Base-by-base conservation (phyloP, 1,140 invertebrate species). In the Periplaneta americana region DNA sequence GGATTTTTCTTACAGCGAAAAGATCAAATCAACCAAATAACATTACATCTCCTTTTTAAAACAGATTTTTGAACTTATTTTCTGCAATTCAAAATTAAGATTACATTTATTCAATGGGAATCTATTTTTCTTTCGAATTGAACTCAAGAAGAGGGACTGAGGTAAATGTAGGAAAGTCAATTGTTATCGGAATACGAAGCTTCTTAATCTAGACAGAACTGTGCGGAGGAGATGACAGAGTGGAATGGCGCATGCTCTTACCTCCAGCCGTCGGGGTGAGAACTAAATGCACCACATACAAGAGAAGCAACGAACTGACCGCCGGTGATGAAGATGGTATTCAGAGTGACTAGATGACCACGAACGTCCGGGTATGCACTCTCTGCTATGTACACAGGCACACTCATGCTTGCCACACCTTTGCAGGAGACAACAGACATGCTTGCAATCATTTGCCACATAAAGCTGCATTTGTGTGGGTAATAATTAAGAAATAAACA, bases 371-470 rank as follows among this genome's bases (percentile, higher is more conserved):
- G 83, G 0, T 91, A 90, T 2, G 92, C 88, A 36, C 90, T 89
- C 86, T 93, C 92, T 10, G 91, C 90, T 34, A 93, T 89, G 85
- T 93, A 93, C 86, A 93, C 90, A 3, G 92, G 92, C 10, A 93
- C 91, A n/a, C 89, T 89, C 86, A 91, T 92, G 8, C 92, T 93
- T 17, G 91, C 89, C 74, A 93, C 85, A 82, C 91, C 91, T 92
- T 84, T 66, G 74, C 81, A 84, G 81, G 78, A 85, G 82, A 84
- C 48, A 66, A 66, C 48, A 66, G 28, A 66, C 48, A 77, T 77
- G 75, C 75, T 77, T 28, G 75, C 75, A 36, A 77, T 34, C 8
- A 34, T 13, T 33, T 77, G 75, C 8, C 75, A 77, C 34, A 34
- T 34, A 9, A 75, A 33, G 75, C 75, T 10, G n/a, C 3, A n/a